Conservation (phyloP, 2,113 vertebrate genomes). For the Gavia stellata region DNA sequence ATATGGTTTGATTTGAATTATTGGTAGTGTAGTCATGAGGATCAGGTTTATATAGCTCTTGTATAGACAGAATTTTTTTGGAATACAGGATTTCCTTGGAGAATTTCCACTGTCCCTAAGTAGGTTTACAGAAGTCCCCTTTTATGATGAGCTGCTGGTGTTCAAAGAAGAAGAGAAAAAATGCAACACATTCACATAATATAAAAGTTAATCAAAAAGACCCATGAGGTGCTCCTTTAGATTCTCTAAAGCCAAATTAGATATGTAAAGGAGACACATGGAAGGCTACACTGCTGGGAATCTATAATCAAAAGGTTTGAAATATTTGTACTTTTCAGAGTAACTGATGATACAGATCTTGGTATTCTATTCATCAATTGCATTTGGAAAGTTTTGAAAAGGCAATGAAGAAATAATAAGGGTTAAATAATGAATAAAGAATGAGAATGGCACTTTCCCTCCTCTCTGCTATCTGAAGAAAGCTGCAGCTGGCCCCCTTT, state of each 20-base stretch:
- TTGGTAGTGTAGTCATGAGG: background rate
- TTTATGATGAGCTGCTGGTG: background rate
- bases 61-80: background rate
- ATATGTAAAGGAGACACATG: background rate
- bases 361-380: background rate
- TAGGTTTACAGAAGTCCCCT: background rate
- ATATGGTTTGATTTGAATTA: background rate
- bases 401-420: background rate
- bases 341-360: background rate
- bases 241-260: background rate
- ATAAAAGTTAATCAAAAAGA: background rate
- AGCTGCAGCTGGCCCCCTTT: background rate
- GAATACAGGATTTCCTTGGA: background rate
- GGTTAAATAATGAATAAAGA: background rate
- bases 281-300: background rate
- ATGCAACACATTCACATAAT: background rate
- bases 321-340: background rate
- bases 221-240: background rate
- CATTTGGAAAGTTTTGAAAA: background rate
- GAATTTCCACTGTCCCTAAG: background rate
- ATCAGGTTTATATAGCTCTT: background rate
- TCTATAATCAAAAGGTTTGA: background rate
- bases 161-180: slow-evolving; percentile 39
- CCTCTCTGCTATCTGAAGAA: background rate
- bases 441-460: background rate